Conservation (phyloP, 2,797 vertebrate genomes). For the Sebastes elongatus region DNA sequence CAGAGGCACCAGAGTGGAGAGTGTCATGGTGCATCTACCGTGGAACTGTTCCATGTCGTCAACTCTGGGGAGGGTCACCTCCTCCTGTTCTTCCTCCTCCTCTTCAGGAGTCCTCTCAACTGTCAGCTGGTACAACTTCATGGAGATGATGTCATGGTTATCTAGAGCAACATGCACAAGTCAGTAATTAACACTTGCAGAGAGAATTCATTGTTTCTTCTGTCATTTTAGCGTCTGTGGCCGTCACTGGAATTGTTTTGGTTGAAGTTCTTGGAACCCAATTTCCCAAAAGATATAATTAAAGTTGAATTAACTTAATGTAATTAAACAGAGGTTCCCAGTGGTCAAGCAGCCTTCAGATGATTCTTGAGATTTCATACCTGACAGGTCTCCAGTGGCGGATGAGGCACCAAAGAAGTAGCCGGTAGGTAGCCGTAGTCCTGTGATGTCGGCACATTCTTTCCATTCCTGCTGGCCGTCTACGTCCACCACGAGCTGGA, state of each 20-base stretch:
- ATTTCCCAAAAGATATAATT: background rate
- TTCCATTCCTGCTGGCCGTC: slow-evolving; percentile 92
- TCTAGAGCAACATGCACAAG: slow-evolving; percentile 73
- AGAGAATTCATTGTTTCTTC: background rate
- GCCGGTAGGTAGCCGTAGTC: slow-evolving; percentile 86
- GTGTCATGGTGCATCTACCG: slow-evolving; percentile 32
- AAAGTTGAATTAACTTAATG: background rate
- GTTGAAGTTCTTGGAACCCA: background rate
- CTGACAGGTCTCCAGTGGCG: slow-evolving; percentile 92
- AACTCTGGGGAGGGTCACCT: slow-evolving; percentile 87
- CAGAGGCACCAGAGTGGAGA: background rate
- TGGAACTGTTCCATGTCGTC: slow-evolving; percentile 88
- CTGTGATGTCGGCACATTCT: slow-evolving; percentile 88
- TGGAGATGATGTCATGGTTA: slow-evolving; percentile 94
- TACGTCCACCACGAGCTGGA: slow-evolving; percentile 88
- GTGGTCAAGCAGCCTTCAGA: background rate
- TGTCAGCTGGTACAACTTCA: slow-evolving; percentile 92
- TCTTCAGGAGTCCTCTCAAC: slow-evolving; percentile 84
- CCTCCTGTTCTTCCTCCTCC: slow-evolving; percentile 79
- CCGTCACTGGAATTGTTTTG: background rate
- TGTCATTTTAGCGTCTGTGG: background rate
- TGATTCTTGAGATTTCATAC: slow-evolving; percentile 66
- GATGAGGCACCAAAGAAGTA: slow-evolving; percentile 93
- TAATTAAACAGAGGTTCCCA: background rate
- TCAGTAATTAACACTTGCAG: background rate